phyloP scores from a whole-genome alignment of 2,888 invertebrate species.

The Stenodera caucasica region DNA sequence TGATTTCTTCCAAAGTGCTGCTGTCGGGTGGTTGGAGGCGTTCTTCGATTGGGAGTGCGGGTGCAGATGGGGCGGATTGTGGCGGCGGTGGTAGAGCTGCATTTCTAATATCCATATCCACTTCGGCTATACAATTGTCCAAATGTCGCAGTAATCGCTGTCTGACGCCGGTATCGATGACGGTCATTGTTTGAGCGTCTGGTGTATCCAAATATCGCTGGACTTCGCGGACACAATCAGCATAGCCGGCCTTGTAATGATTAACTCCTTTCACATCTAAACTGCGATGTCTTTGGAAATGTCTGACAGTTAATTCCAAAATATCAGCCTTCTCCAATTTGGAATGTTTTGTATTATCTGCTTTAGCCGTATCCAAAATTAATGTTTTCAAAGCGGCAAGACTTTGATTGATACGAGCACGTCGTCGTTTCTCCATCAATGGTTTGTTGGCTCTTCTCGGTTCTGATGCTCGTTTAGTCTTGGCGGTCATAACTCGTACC shows the following conservation, averaged over 20 bases:
- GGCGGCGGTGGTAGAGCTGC: conserved; percentile 31
- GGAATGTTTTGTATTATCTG: conserved; percentile 72
- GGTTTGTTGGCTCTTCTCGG: conserved; percentile 72
- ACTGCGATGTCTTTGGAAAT: conserved; percentile 74
- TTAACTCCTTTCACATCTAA: conserved; percentile 64
- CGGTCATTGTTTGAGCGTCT: conserved; percentile 62
- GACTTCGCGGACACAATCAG: conserved; percentile 68
- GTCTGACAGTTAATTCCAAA: conserved; percentile 79
- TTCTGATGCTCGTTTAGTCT: conserved; percentile 49
- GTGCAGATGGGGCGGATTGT: conserved; percentile 10
- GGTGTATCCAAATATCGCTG: conserved; percentile 63
- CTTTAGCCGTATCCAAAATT: conserved; percentile 70
- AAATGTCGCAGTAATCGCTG: conserved; percentile 63
- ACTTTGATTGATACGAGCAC: conserved; percentile 75
- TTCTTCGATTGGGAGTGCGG: conserved; percentile 31
- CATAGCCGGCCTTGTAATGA: conserved; percentile 69
- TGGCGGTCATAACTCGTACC: conserved; percentile 52
- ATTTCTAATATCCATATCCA: conserved; percentile 58
- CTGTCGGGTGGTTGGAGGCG: conserved; percentile 54
- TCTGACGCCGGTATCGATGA: conserved; percentile 62
- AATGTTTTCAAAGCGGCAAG: conserved; percentile 72
- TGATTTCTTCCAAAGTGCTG: conserved; percentile 46
- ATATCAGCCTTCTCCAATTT: conserved; percentile 87
- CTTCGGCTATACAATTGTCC: conserved; percentile 64
- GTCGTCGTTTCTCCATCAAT: conserved; percentile 74